phyloP scores from a whole-genome alignment of 2,113 vertebrate genomes.

The Capricornis sumatraensis region DNA sequence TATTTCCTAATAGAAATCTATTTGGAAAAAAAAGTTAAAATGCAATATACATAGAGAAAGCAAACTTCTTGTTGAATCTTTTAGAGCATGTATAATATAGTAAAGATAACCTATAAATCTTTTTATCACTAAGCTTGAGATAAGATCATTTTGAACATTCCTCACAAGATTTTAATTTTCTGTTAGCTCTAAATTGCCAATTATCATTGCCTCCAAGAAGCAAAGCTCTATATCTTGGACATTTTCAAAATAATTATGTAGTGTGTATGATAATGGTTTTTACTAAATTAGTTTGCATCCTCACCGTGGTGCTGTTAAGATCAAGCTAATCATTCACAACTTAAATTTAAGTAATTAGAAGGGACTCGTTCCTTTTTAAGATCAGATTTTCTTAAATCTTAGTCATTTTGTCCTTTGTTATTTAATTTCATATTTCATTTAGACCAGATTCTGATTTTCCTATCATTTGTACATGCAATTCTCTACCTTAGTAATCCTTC shows the following conservation, averaged over 20 bases:
- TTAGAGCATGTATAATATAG: not conserved
- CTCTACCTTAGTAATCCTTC: constrained; percentile 23
- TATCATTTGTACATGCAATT: constrained; percentile 20
- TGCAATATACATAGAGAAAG: not conserved
- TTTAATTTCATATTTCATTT: constrained; percentile 44
- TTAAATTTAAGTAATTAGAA: constrained; percentile 52
- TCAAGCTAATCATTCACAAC: constrained; percentile 43
- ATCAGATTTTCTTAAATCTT: constrained; percentile 27
- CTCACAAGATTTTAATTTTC: constrained; percentile 48
- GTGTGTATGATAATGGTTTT: constrained; percentile 58
- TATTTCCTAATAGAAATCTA: constrained; percentile 29
- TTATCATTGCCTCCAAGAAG: constrained; percentile 42
- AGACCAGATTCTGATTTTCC: constrained; percentile 22
- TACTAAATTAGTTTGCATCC: constrained; percentile 51
- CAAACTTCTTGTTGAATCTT: constrained; percentile 22
- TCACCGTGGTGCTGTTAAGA: constrained; percentile 29
- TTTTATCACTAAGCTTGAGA: constrained; percentile 30
- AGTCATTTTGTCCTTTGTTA: constrained; percentile 40
- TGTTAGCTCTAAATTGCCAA: constrained; percentile 38
- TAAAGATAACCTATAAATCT: constrained; percentile 28
- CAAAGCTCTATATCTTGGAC: constrained; percentile 31
- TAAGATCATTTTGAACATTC: constrained; percentile 28
- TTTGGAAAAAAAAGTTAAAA: not conserved
- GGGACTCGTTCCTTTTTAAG: constrained; percentile 22
- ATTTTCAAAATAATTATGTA: constrained; percentile 65